These are phyloP conservation scores for Sphaeramia orbicularis DNA, from an alignment of 2,797 vertebrate genomes.

Conservation along the genomic window DNA sequence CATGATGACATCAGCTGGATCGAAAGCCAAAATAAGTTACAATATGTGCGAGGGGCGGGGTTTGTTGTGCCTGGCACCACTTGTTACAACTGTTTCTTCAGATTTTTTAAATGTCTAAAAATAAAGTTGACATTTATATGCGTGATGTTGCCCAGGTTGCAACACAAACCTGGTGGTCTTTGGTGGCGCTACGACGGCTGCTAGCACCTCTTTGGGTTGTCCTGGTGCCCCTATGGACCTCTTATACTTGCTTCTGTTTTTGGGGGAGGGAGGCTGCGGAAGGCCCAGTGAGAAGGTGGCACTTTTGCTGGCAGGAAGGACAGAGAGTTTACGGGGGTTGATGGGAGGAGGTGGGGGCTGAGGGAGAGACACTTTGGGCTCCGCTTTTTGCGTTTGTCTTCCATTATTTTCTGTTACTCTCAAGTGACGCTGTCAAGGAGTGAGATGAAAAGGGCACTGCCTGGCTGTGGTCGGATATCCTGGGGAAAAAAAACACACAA, in stretches of 20 bases:
- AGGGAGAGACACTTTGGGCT: slow-evolving; percentile 92
- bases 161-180: slow-evolving; percentile 82
- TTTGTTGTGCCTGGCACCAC: no score
- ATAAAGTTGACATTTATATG: not conserved
- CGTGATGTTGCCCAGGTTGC: not conserved
- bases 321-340: slow-evolving; percentile 88
- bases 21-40: no score
- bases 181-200: slow-evolving; percentile 79
- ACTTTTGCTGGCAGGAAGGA: slow-evolving; percentile 93
- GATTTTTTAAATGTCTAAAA: no score
- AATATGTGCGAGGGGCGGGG: no score
- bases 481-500: slow-evolving; percentile 48
- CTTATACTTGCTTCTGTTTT: slow-evolving; percentile 91
- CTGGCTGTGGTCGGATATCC: slow-evolving; percentile 46
- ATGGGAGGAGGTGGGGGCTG: slow-evolving; percentile 86
- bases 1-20: no score
- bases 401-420: slow-evolving; percentile 80
- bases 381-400: slow-evolving; percentile 94
- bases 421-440: not conserved
- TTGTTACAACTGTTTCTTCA: not conserved
- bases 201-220: slow-evolving; percentile 81
- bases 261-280: slow-evolving; percentile 93
- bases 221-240: slow-evolving; percentile 86
- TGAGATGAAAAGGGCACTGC: not conserved
- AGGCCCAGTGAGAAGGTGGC: slow-evolving; percentile 91